Evolutionary conservation across 2,888 invertebrate genomes (phyloP).

Genomic region (Lepetodrilus schrolli): DNA sequence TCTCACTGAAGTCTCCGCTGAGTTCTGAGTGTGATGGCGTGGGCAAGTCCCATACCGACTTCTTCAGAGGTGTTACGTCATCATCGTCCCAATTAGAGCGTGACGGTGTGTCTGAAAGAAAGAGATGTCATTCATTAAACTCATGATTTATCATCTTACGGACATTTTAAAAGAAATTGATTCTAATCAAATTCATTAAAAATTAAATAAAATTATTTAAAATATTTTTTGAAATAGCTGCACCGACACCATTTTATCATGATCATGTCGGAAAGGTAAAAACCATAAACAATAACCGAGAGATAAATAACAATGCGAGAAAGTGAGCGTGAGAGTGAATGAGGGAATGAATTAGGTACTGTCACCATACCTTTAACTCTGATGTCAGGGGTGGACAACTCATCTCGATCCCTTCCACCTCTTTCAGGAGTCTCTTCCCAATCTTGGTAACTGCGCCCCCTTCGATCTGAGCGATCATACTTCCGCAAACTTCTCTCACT

Average conservation of each 20-base stretch:
- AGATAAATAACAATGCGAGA: too few species aligned
- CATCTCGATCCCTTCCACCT: slow-evolving; percentile 80
- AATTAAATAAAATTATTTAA: too few species aligned
- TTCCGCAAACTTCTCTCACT: slow-evolving; percentile 51
- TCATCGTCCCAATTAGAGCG: slow-evolving; percentile 79
- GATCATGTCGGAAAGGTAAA: too few species aligned
- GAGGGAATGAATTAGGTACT: too few species aligned
- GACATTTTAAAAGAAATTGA: too few species aligned
- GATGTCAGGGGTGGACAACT: slow-evolving; percentile 88
- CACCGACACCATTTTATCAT: too few species aligned
- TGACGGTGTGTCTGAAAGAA: slow-evolving; percentile 78
- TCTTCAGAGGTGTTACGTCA: slow-evolving; percentile 73
- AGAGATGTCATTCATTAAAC: neutral
- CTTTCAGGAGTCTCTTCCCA: slow-evolving; percentile 73
- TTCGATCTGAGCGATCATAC: slow-evolving; percentile 45
- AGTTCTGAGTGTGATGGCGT: slow-evolving; percentile 80
- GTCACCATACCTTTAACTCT: slow-evolving; percentile 77
- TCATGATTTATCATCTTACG: too few species aligned
- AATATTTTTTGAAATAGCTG: too few species aligned
- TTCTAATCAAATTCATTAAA: too few species aligned
- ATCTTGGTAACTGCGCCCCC: slow-evolving; percentile 59
- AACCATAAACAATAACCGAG: too few species aligned
- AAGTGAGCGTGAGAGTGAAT: too few species aligned
- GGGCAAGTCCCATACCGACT: slow-evolving; percentile 93
- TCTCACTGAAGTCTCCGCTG: slow-evolving; percentile 14